These are phyloP conservation scores for Stratiomys singularior DNA, from an alignment of 2,888 invertebrate genomes.

Conservation along the genomic window DNA sequence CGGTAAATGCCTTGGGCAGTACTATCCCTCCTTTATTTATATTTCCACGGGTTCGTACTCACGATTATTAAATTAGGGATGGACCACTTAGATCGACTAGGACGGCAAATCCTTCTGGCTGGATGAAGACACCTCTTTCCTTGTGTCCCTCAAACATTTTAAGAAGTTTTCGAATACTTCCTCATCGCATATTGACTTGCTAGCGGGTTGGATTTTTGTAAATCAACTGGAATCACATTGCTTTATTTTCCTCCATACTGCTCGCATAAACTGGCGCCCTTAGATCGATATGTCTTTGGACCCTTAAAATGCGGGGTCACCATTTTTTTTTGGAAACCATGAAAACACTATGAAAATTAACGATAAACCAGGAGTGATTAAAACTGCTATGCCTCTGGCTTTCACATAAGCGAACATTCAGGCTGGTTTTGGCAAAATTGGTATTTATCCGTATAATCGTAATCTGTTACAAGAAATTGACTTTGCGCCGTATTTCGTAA, in stretches of 20 bases:
- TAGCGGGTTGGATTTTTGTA: slow-evolving; percentile 49
- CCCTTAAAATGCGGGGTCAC: slow-evolving; percentile 57
- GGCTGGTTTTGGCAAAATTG: slow-evolving; percentile 40
- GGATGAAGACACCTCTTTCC: slow-evolving; percentile 55
- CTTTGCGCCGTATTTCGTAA: slow-evolving; percentile 15
- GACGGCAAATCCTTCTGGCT: slow-evolving; percentile 50
- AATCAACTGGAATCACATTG: slow-evolving; percentile 48
- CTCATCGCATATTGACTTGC: slow-evolving; percentile 43
- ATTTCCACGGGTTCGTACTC: slow-evolving; percentile 54
- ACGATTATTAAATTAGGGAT: slow-evolving; percentile 28
- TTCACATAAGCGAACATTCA: too few relatives aligned
- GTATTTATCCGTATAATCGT: slow-evolving; percentile 3
- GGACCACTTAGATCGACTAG: slow-evolving; percentile 15
- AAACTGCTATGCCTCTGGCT: slow-evolving; percentile 25
- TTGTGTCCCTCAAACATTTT: slow-evolving; percentile 51
- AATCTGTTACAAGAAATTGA: slow-evolving; percentile 16
- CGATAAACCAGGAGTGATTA: slow-evolving; percentile 55
- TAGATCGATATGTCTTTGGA: slow-evolving; percentile 55
- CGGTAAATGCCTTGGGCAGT: slow-evolving; percentile 58
- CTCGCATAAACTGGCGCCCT: slow-evolving; percentile 52
- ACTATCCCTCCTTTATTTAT: slow-evolving; percentile 58
- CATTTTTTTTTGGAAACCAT: slow-evolving; percentile 54
- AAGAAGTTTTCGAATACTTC: slow-evolving; percentile 47
- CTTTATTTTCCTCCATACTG: slow-evolving; percentile 49
- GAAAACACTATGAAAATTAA: slow-evolving; percentile 56